phyloP scores from a whole-genome alignment of 2,888 invertebrate genomes.

The Scaptomyza parva region DNA sequence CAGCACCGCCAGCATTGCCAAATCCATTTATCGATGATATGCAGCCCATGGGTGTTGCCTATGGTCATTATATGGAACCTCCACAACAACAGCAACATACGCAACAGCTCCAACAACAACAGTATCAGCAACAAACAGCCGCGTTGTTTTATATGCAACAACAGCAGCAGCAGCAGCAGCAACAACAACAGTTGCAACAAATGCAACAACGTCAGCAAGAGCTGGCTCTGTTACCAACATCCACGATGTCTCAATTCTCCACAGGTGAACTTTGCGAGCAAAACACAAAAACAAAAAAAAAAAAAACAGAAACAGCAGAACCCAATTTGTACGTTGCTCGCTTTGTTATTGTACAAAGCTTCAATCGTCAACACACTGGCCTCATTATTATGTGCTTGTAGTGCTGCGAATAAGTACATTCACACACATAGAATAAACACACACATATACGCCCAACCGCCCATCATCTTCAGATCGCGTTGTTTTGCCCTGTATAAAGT shows the following conservation, averaged over 20 bases:
- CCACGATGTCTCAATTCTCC: slow-evolving; percentile 49
- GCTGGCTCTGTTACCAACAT: slow-evolving; percentile 39
- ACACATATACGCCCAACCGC: neutral
- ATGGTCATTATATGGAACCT: slow-evolving; percentile 50
- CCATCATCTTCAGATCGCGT: slow-evolving; percentile 6
- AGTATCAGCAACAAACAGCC: slow-evolving; percentile 45
- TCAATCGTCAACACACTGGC: slow-evolving; percentile 41
- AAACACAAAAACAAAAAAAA: slow-evolving; percentile 9
- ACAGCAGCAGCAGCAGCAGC: slow-evolving; percentile 33
- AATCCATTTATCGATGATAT: slow-evolving; percentile 84
- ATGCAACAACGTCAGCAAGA: slow-evolving; percentile 46
- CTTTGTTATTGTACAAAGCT: slow-evolving; percentile 75
- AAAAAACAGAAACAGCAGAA: slow-evolving; percentile 27
- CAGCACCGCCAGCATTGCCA: slow-evolving; percentile 73
- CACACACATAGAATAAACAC: slow-evolving; percentile 3
- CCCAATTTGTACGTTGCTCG: slow-evolving; percentile 46
- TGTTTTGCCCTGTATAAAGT: slow-evolving; percentile 9
- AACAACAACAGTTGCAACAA: slow-evolving; percentile 50
- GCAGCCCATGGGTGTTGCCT: slow-evolving; percentile 53
- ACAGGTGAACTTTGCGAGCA: slow-evolving; percentile 57
- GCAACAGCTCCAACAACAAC: slow-evolving; percentile 41
- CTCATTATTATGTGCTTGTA: slow-evolving; percentile 61
- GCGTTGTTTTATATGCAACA: slow-evolving; percentile 58
- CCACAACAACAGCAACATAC: slow-evolving; percentile 31
- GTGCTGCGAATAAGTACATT: slow-evolving; percentile 38